These are phyloP conservation scores for Mastomys coucha DNA, from an alignment of 2,113 vertebrate genomes.

Conservation along the genomic window DNA sequence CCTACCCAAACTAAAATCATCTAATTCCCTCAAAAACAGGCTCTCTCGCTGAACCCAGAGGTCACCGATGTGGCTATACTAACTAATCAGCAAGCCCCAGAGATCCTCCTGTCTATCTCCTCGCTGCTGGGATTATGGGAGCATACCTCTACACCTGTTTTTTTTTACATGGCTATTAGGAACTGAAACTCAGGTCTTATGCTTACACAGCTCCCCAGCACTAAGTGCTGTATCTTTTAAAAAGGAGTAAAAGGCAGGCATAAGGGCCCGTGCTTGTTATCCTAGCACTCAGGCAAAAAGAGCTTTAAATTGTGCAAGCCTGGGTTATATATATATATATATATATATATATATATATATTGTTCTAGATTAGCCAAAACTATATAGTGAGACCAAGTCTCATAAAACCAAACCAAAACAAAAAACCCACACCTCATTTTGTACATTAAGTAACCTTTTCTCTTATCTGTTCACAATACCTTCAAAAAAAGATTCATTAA, in stretches of 20 bases:
- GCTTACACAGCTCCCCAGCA: not conserved
- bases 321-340: not conserved
- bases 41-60: not conserved
- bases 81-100: not conserved
- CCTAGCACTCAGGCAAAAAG: not conserved
- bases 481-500: not conserved
- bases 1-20: not conserved
- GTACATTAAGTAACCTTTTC: not conserved
- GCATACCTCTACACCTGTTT: not conserved
- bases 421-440: not conserved
- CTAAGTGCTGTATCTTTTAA: not conserved
- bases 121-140: not conserved
- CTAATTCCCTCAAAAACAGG: not conserved
- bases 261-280: not conserved
- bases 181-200: not conserved
- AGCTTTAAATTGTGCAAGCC: not conserved
- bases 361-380: not conserved
- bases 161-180: not conserved
- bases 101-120: not conserved
- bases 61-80: not conserved
- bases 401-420: not conserved
- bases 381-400: not conserved
- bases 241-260: not conserved
- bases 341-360: no score
- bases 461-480: not conserved